Evolutionary conservation across 1,140 invertebrate genomes (phyloP), one percentile per base, ranked within the genome.

Genomic region (Saccostrea cuccullata): DNA sequence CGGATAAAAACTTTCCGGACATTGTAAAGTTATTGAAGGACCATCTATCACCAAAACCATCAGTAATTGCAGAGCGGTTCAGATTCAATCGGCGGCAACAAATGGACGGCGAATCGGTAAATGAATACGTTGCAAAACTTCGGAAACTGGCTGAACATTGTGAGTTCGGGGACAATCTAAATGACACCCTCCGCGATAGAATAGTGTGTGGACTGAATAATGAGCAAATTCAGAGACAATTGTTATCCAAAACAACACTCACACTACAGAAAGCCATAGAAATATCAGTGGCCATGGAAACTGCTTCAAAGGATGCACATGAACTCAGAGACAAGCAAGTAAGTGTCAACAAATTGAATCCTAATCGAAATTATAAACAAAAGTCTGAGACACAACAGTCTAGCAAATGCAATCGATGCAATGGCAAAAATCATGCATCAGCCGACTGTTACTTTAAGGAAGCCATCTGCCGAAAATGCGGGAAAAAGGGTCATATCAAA

Each of bases 281-380:
- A 55, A 89, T 87, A 40, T 23, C 73, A 20, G 47, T 89, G 15
- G 64, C 83, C 30, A 90, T 90, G 86, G 89, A 90, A 36, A 87
- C 86, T 13, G 86, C 88, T 3, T 55, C 86, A 20, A 87, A 67
- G 40, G 89, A 87, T 30, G 87, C 86, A 20, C 47, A 55, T 0
- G 89, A 90, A 70, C 47, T 88, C 20, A 47, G 58, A 86, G 15
- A 26, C 67, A 86, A 86, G 40, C 82, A 77, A 0, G 13, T 23
- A n/a, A 26, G 70, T 55, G 83, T 88, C 67, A 47, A 77, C 60
- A 70, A 56, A 60, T 23, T 77, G 11, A 23, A 55, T 5, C n/a
- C 6, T 55, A 55, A 47, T 20, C 8, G 20, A 30, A 55, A 15
- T 4, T 17, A 15, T 12, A 55, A 55, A 3, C 20, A 47, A 26